Evolutionary conservation across 2,888 invertebrate genomes (phyloP).

Genomic region (Drosophila picticornis): DNA sequence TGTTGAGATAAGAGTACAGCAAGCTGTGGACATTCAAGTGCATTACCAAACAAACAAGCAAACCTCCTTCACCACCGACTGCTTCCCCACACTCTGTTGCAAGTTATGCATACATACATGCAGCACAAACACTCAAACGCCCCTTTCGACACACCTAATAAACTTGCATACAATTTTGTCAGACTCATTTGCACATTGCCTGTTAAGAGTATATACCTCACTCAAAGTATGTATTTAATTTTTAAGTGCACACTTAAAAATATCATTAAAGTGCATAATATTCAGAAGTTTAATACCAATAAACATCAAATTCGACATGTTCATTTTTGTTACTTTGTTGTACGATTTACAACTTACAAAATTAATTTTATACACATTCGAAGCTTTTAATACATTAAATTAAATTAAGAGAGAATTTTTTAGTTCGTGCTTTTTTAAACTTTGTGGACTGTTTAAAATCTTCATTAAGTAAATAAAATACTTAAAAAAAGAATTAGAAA

Average conservation of each 20-base stretch:
- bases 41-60: slow-evolving; percentile 42
- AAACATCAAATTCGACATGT: not conserved
- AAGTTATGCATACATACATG: slow-evolving; percentile 6
- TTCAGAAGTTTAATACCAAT: not conserved
- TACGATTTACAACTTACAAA: not conserved
- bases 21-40: slow-evolving; percentile 65
- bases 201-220: not conserved
- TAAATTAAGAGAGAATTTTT: not conserved
- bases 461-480: not conserved
- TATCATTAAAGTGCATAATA: slow-evolving; percentile 7
- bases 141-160: slow-evolving; percentile 52
- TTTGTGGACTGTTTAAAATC: not conserved
- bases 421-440: not conserved
- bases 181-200: slow-evolving; percentile 18
- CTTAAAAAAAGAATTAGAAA: not conserved
- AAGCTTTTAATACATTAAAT: not conserved
- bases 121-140: slow-evolving; percentile 41
- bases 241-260: slow-evolving; percentile 3
- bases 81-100: not conserved
- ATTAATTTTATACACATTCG: not conserved
- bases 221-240: not conserved
- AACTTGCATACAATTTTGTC: slow-evolving; percentile 29
- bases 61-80: not conserved
- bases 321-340: not conserved
- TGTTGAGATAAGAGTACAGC: slow-evolving; percentile 63